phyloP scores from a whole-genome alignment of 2,113 vertebrate genomes.

The Mustela nigripes region DNA sequence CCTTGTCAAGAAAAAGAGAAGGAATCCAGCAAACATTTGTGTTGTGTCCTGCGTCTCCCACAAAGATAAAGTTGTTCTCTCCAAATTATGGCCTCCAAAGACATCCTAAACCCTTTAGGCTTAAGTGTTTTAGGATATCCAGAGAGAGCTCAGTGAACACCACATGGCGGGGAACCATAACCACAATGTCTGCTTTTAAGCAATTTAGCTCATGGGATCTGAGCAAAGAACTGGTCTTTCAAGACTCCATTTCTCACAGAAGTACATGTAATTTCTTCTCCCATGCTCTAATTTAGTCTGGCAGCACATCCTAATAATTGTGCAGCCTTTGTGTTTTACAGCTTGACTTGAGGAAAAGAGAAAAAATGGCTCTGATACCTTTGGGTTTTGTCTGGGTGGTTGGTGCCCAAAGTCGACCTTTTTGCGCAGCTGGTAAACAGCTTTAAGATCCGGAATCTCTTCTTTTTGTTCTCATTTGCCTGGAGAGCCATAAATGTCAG shows the following conservation, averaged over 20 bases:
- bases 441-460: constrained; percentile 76
- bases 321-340: not conserved
- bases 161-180: not conserved
- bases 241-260: constrained; percentile 65
- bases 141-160: not conserved
- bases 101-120: constrained; percentile 61
- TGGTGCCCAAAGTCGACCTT: not conserved
- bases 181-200: constrained; percentile 16
- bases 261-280: constrained; percentile 74
- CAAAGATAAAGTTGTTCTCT: constrained; percentile 68
- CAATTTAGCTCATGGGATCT: constrained; percentile 28
- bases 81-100: constrained; percentile 53
- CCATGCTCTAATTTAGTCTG: constrained; percentile 40
- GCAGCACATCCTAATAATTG: not conserved
- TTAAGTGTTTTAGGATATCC: constrained; percentile 35
- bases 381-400: constrained; percentile 27
- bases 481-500: constrained; percentile 82
- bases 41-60: not conserved
- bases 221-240: constrained; percentile 52
- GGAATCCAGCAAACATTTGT: constrained; percentile 50
- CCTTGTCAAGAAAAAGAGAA: constrained; percentile 46
- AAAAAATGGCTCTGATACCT: not conserved
- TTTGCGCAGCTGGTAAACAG: constrained; percentile 76
- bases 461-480: constrained; percentile 79
- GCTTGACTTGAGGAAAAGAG: not conserved